These are phyloP conservation scores for Emberiza fucata DNA, from an alignment of 2,113 vertebrate species.

Conservation along the genomic window DNA sequence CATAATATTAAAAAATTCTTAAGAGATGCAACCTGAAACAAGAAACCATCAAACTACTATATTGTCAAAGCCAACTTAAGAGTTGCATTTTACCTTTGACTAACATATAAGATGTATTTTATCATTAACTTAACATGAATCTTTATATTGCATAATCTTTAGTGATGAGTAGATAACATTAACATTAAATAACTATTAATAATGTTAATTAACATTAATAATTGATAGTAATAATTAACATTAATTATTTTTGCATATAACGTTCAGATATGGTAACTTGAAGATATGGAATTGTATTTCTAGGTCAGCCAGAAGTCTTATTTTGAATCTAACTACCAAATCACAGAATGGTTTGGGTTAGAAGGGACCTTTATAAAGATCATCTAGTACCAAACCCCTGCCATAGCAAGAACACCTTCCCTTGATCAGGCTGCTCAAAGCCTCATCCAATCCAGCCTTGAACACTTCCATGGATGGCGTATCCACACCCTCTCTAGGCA, in stretches of 20 bases:
- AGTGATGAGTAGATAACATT: background rate
- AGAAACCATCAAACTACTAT: background rate
- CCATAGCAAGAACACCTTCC: background rate
- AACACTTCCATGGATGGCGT: background rate
- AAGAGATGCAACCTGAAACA: background rate
- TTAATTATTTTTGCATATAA: background rate
- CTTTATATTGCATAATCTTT: background rate
- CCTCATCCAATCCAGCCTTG: background rate
- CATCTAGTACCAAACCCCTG: rapidly evolving
- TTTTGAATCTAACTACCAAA: background rate
- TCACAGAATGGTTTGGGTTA: background rate
- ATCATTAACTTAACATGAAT: background rate
- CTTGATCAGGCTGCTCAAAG: background rate
- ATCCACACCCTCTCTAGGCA: background rate
- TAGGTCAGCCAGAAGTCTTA: background rate
- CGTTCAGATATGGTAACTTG: background rate
- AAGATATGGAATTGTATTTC: background rate
- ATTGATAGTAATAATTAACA: background rate
- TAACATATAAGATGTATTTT: background rate
- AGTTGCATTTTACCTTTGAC: background rate
- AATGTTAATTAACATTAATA: too few relatives aligned
- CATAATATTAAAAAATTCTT: background rate
- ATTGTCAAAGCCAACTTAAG: background rate
- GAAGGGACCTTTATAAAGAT: background rate
- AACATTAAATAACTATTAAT: background rate